Percentiles rank a stretch among this genome's conserved stretches.
phyloP scores from a whole-genome alignment of 2,113 vertebrate genomes.

The Sinocyclocheilus anshuiensis region DNA sequence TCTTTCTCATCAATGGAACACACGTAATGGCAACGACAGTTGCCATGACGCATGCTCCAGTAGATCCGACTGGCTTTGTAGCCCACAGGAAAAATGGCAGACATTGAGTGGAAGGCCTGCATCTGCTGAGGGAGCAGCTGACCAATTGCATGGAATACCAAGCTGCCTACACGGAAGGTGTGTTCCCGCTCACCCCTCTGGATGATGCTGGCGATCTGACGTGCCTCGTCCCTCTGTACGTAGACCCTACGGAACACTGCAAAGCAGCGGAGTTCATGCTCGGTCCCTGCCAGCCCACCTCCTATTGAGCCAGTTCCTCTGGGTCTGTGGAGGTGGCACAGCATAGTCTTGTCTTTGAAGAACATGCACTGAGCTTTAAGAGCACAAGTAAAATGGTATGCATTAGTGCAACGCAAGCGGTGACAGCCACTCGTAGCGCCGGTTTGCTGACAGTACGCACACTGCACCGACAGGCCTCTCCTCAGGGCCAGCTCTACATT shows the following conservation, averaged over 20 bases:
- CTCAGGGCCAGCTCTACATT: constrained; percentile 93
- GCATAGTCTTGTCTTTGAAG: constrained; percentile 99
- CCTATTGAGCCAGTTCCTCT: constrained; percentile 63
- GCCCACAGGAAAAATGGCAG: constrained; percentile 89
- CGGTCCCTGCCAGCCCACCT: constrained; percentile 54
- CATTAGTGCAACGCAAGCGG: constrained; percentile 92
- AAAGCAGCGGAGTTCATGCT: constrained; percentile 91
- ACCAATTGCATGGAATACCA: constrained; percentile 89
- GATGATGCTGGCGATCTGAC: constrained; percentile 92
- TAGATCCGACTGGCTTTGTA: constrained; percentile 94
- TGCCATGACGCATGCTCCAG: constrained; percentile 91
- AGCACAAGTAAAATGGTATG: constrained; percentile 97
- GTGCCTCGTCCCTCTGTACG: constrained; percentile 90
- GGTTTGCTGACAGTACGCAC: constrained; percentile 88
- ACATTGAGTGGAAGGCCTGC: constrained; percentile 83
- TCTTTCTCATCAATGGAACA: constrained; percentile 89
- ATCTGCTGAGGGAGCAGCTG: constrained; percentile 94
- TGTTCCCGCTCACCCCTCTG: constrained; percentile 90
- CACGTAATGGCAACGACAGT: constrained; percentile 89
- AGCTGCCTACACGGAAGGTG: constrained; percentile 93
- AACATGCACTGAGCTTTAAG: constrained; percentile 95
- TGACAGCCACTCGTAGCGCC: constrained; percentile 96
- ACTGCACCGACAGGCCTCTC: constrained; percentile 88
- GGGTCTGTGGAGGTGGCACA: constrained; percentile 93
- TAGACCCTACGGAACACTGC: constrained; percentile 93